Conservation (phyloP, 2,888 invertebrate genomes). For the Limnephilus marmoratus region DNA sequence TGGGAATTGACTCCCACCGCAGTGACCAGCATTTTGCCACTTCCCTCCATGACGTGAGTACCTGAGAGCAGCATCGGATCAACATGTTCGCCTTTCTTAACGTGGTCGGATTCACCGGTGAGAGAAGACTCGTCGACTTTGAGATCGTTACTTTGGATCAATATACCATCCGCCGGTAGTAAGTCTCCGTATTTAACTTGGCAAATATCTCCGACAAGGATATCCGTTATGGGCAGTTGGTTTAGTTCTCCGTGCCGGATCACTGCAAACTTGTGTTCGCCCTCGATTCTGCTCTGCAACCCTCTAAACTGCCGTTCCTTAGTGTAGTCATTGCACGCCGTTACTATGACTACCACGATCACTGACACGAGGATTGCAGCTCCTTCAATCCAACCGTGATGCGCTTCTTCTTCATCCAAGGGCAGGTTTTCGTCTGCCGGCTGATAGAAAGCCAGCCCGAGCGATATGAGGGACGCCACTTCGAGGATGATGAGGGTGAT, state of each 20-base stretch:
- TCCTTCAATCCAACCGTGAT: constrained; percentile 83
- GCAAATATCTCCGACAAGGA: constrained; percentile 79
- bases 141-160: constrained; percentile 82
- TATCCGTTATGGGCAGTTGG: constrained; percentile 64
- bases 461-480: constrained; percentile 79
- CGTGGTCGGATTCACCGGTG: constrained; percentile 84
- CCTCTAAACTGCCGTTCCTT: constrained; percentile 83
- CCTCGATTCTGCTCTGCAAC: constrained; percentile 79
- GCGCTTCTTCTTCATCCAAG: constrained; percentile 70
- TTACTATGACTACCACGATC: constrained; percentile 80
- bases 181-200: constrained; percentile 80
- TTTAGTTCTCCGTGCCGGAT: constrained; percentile 79
- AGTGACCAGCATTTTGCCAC: constrained; percentile 81
- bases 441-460: constrained; percentile 74
- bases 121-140: constrained; percentile 83
- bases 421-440: constrained; percentile 69
- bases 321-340: constrained; percentile 82
- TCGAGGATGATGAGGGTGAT: constrained; percentile 81
- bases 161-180: constrained; percentile 81
- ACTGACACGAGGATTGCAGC: constrained; percentile 81
- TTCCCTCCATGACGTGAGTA: constrained; percentile 84
- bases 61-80: constrained; percentile 78
- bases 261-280: constrained; percentile 80
- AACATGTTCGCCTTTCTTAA: constrained; percentile 78
- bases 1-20: constrained; percentile 83